Percentiles rank a stretch among this genome's conserved stretches.
Evolutionary conservation across 2,113 vertebrate species (phyloP).

Genomic region (Dipodomys merriami): DNA sequence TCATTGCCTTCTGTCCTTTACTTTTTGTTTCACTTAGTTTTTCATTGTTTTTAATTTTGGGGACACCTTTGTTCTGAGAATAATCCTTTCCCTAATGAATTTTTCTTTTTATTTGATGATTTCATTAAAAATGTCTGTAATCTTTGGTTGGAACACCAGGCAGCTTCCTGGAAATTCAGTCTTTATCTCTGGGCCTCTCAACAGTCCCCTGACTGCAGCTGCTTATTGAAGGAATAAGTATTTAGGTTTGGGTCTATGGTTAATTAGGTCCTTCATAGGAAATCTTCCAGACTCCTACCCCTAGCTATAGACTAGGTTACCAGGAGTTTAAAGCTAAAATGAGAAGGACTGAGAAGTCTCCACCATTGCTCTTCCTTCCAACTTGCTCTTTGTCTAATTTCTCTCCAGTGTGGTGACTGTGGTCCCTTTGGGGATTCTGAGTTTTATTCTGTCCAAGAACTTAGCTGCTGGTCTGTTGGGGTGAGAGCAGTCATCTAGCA

Average conservation of each 20-base stretch:
- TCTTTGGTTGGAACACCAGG: not conserved
- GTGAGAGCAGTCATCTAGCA: not conserved
- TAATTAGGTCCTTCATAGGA: not conserved
- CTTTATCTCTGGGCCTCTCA: not conserved
- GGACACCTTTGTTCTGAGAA: not conserved
- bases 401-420: rapidly evolving
- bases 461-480: not conserved
- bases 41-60: not conserved
- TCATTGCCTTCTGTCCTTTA: not conserved
- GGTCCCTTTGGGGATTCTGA: not conserved
- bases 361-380: rapidly evolving
- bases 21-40: not conserved
- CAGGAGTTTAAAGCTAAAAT: not conserved
- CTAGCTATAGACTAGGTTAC: not conserved
- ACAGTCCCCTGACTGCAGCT: not conserved
- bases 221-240: not conserved
- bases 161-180: not conserved
- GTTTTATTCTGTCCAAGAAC: not conserved
- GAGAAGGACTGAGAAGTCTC: not conserved
- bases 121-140: not conserved
- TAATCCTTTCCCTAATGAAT: not conserved
- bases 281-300: not conserved
- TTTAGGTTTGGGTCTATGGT: not conserved
- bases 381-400: not conserved
- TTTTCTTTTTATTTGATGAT: not conserved